A percentile compares a stretch with the other conserved stretches of the same genome.
Conservation (phyloP, 1,140 invertebrate genomes). For the Drosophila sechellia region DNA sequence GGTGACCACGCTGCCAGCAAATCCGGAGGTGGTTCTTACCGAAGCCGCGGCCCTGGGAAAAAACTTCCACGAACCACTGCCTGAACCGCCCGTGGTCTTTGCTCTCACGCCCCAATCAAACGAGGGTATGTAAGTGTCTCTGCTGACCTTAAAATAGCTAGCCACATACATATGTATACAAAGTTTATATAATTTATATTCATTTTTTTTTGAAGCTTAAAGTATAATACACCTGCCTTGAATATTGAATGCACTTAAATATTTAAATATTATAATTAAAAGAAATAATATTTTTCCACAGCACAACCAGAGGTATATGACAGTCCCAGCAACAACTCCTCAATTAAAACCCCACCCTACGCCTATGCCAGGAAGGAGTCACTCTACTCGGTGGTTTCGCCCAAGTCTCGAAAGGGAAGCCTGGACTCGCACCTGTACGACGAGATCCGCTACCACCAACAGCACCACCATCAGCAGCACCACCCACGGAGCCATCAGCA, state of each 20-base stretch:
- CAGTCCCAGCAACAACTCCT: slow-evolving; percentile 78
- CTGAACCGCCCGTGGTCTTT: slow-evolving; percentile 46
- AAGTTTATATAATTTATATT: too few relatives aligned
- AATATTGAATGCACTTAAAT: too few relatives aligned
- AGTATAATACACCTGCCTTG: too few relatives aligned
- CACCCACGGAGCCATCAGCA: slow-evolving; percentile 27
- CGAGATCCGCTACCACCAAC: slow-evolving; percentile 81
- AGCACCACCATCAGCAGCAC: slow-evolving; percentile 47
- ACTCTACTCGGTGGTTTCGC: slow-evolving; percentile 73
- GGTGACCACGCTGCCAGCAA: slow-evolving; percentile 27
- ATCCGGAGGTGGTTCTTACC: slow-evolving; percentile 57
- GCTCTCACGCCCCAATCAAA: slow-evolving; percentile 49
- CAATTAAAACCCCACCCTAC: slow-evolving; percentile 70
- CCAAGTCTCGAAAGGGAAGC: slow-evolving; percentile 79
- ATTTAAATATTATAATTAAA: too few relatives aligned
- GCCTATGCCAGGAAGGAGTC: slow-evolving; percentile 80
- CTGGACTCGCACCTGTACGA: slow-evolving; percentile 80
- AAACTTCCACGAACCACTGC: slow-evolving; percentile 75
- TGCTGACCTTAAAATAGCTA: slow-evolving; percentile 33
- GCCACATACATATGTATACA: background rate
- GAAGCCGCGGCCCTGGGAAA: slow-evolving; percentile 56
- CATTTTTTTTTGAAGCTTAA: too few relatives aligned
- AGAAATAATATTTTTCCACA: slow-evolving; percentile 19
- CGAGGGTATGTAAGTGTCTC: slow-evolving; percentile 84
- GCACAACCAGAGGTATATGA: slow-evolving; percentile 76